Percentiles rank a stretch among this genome's conserved stretches.
Evolutionary conservation across 2,797 vertebrate genomes (phyloP).

Genomic region (Pachyuromys duprasi): DNA sequence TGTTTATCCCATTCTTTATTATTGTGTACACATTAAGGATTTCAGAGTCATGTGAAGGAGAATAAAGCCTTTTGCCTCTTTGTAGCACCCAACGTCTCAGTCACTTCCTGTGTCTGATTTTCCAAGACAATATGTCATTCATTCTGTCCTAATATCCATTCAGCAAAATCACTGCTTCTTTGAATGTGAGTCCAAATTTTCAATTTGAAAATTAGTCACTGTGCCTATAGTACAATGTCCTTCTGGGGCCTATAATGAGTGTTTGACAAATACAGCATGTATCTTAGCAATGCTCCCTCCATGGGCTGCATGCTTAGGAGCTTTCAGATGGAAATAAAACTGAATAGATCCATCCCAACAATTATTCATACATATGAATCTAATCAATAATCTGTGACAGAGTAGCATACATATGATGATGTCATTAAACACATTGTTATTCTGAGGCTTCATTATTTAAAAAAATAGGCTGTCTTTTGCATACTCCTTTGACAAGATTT

Average conservation of each 20-base stretch:
- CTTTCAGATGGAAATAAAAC: not conserved
- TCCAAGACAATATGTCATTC: conserved; percentile 3
- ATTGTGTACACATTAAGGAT: conserved; percentile 39
- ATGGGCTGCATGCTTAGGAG: not conserved
- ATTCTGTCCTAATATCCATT: conserved; percentile 29
- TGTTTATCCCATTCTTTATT: conserved; percentile 16
- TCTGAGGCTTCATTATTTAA: not conserved
- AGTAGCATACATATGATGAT: not conserved
- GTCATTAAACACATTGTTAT: conserved; percentile 25
- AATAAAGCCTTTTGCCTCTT: conserved; percentile 31
- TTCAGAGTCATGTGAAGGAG: conserved; percentile 14
- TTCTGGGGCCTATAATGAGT: not conserved
- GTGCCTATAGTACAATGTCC: not conserved
- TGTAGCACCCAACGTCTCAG: conserved; percentile 45
- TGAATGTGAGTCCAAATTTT: conserved; percentile 27
- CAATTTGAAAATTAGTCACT: conserved; percentile 49
- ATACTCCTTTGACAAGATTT: not conserved
- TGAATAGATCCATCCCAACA: not conserved
- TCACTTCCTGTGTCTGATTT: conserved; percentile 50
- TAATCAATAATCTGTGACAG: not conserved
- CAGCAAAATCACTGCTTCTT: conserved; percentile 47
- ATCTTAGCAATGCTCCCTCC: not conserved
- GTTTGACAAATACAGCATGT: conserved; percentile 22
- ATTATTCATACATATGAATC: conserved; percentile 7
- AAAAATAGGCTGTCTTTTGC: not conserved